These are phyloP conservation scores for Samia ricini DNA, from an alignment of 1,140 invertebrate genomes.

Conservation along the genomic window DNA sequence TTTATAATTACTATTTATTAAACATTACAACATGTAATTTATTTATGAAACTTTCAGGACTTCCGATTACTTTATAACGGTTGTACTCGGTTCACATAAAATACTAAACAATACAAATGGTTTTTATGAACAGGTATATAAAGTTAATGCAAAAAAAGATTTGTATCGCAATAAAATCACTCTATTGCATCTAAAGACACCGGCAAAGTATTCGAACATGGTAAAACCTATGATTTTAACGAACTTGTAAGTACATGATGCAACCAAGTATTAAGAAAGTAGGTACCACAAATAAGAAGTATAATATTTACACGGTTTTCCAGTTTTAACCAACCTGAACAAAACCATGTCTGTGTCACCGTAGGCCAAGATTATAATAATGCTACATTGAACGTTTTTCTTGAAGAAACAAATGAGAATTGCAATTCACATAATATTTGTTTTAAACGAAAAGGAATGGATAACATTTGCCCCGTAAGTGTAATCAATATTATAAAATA, in stretches of 20 bases:
- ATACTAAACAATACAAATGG: conserved; percentile 78
- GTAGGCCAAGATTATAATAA: conserved; percentile 67
- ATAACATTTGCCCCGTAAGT: conserved; percentile 63
- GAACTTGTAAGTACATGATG: conserved; percentile 56
- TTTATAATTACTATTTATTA: neutral
- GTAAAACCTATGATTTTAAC: conserved; percentile 79
- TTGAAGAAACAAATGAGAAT: conserved; percentile 67
- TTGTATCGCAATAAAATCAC: conserved; percentile 77
- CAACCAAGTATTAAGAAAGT: neutral
- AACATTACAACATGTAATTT: neutral
- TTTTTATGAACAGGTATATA: conserved; percentile 83
- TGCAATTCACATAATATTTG: conserved; percentile 78
- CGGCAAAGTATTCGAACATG: conserved; percentile 78
- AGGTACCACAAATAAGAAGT: too few species aligned
- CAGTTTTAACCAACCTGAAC: conserved; percentile 38
- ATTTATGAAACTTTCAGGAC: conserved; percentile 68
- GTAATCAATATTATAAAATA: conserved; percentile 2
- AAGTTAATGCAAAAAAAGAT: conserved; percentile 75
- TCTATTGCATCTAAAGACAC: conserved; percentile 79
- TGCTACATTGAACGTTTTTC: conserved; percentile 57
- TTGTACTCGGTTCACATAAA: conserved; percentile 81
- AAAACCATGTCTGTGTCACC: conserved; percentile 76
- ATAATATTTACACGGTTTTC: conserved; percentile 17
- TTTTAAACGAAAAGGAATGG: conserved; percentile 57
- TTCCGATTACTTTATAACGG: conserved; percentile 79